These are phyloP conservation scores for Macrobrachium rosenbergii DNA, from an alignment of 1,140 invertebrate genomes.

Conservation along the genomic window DNA sequence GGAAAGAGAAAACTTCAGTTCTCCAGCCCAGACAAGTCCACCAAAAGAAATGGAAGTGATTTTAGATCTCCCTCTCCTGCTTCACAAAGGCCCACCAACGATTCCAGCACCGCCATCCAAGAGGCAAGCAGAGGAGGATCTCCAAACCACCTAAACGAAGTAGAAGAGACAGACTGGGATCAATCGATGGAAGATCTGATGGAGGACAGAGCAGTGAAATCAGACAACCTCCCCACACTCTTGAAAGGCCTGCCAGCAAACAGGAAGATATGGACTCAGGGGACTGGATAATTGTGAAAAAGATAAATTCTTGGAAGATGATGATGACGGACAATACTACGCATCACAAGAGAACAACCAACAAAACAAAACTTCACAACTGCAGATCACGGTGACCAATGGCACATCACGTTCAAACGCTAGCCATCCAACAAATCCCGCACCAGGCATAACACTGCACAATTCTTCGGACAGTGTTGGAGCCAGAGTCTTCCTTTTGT, in stretches of 20 bases:
- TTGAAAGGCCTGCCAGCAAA: conserved; percentile 25
- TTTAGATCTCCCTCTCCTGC: too few species aligned
- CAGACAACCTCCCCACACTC: not conserved
- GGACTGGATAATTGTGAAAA: conserved; percentile 36
- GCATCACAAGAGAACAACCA: conserved; percentile 23
- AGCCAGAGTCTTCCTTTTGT: conserved; percentile 27
- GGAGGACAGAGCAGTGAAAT: not conserved
- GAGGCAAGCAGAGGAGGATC: too few species aligned
- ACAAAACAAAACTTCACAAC: conserved; percentile 25
- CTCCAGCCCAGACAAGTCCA: not conserved
- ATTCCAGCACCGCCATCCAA: not conserved
- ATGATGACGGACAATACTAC: not conserved
- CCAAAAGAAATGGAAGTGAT: too few species aligned
- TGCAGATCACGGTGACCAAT: conserved; percentile 48
- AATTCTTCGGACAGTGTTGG: not conserved
- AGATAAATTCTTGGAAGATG: conserved; percentile 24
- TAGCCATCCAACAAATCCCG: not conserved
- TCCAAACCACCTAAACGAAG: not conserved
- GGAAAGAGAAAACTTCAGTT: not conserved
- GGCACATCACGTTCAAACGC: conserved; percentile 45
- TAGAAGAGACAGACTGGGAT: not conserved
- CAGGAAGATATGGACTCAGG: conserved; percentile 33
- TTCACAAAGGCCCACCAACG: too few species aligned
- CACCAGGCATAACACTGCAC: not conserved
- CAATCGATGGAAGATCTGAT: not conserved